Conservation (phyloP, 2,888 invertebrate genomes). For the Dendrolimus pini region DNA sequence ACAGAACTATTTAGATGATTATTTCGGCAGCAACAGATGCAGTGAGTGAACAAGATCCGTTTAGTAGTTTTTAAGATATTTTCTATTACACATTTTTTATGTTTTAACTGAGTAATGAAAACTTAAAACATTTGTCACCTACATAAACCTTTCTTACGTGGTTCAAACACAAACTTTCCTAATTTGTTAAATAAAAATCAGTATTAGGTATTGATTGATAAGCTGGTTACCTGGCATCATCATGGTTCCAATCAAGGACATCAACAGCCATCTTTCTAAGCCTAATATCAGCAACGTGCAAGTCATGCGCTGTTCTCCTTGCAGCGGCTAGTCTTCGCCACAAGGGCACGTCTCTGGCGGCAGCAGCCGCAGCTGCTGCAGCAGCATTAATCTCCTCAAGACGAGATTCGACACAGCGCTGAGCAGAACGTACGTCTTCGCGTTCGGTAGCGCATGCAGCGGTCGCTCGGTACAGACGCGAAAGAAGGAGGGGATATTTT, state of each 20-base stretch:
- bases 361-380: constrained; percentile 93
- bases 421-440: constrained; percentile 90
- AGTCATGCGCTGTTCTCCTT: constrained; percentile 86
- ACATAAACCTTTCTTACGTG: no score
- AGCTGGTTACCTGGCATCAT: constrained; percentile 81
- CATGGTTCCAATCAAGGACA: constrained; percentile 95
- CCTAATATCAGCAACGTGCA: constrained; percentile 93
- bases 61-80: no score
- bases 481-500: constrained; percentile 95
- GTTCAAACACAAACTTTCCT: no score
- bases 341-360: constrained; percentile 89
- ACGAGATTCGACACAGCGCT: constrained; percentile 94
- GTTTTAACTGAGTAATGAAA: no score
- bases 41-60: no score
- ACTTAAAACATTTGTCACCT: no score
- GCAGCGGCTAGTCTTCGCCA: constrained; percentile 92
- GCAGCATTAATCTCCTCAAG: constrained; percentile 96
- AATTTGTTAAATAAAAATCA: no score
- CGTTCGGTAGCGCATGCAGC: constrained; percentile 89
- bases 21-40: no score
- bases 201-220: no score
- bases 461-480: constrained; percentile 93
- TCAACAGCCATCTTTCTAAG: constrained; percentile 95
- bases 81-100: no score
- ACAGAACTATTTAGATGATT: no score